Evolutionary conservation across 2,113 vertebrate species (phyloP).

Genomic region (Isurus oxyrinchus): DNA sequence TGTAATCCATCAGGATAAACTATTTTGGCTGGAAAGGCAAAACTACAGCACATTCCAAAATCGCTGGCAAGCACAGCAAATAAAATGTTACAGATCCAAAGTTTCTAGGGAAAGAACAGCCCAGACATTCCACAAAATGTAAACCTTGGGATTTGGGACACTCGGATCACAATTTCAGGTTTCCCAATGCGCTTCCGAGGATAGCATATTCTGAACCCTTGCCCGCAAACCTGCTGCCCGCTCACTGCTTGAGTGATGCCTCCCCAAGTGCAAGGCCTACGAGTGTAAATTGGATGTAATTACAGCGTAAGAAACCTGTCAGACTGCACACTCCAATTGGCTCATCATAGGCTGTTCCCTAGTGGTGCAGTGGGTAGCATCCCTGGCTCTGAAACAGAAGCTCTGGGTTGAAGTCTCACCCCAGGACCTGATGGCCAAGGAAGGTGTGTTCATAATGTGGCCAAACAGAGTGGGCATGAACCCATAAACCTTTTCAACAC

Average conservation of each 20-base stretch:
- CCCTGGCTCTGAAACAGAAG: too few relatives aligned
- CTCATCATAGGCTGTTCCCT: too few relatives aligned
- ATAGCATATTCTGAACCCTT: neutral
- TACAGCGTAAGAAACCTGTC: neutral
- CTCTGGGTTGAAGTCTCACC: too few relatives aligned
- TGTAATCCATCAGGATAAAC: conserved; percentile 11
- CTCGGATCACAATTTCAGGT: neutral
- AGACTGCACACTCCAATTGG: neutral
- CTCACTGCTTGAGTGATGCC: neutral
- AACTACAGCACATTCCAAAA: neutral
- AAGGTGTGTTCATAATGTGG: too few relatives aligned
- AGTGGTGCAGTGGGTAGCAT: too few relatives aligned
- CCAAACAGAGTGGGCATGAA: too few relatives aligned
- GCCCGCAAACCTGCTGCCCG: neutral
- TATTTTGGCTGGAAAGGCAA: neutral
- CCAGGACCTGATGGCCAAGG: too few relatives aligned
- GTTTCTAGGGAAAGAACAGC: neutral
- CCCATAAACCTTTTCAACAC: too few relatives aligned
- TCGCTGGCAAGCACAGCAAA: neutral
- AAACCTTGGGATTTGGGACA: neutral
- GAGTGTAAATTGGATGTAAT: neutral
- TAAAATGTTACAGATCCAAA: neutral
- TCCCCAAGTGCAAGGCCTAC: neutral
- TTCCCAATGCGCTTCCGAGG: neutral
- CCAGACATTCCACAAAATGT: neutral